Evolutionary conservation across 2,113 vertebrate genomes (phyloP), one percentile per base, ranked within the genome.

Genomic region (Pseudolaguvia tuberculata): DNA sequence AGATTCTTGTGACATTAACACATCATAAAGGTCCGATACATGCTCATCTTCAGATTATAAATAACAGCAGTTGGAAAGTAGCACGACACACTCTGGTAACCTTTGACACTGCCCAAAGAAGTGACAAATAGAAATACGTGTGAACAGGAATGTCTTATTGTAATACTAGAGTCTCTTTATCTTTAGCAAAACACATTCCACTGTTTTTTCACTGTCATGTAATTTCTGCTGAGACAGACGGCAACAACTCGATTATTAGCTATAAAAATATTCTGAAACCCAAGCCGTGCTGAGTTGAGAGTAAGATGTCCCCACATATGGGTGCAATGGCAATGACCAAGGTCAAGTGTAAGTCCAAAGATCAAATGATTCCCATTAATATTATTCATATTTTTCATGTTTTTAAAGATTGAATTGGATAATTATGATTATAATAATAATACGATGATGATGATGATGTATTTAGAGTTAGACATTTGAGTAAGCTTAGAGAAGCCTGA

Each of bases 241-340:
- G 35, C 23, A 39, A 68, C 62, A 68, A 21, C 52, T 48, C 77
- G 84, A 86, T 79, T 79, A 87, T 83, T 84, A 81, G 59, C 13
- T n/a, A 45, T 39, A 53, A 70, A 83, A 21, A 67, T 65, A 55
- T 39, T 27, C 50, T 80, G 87, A 85, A 87, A 87, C 3, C 0
- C 62, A 86, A 78, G 76, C 81, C 70, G 23, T 67, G 15, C 76
- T 81, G 82, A 83, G 82, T 35, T 82, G 82, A 81, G 87, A 84
- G 5, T 84, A 84, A 88, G 87, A 85, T 73, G 81, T 67, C 21
- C 13, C 56, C 81, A 84, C 79, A 84, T n/a, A n/a, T n/a, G n/a
- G n/a, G n/a, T n/a, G n/a, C n/a, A n/a, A n/a, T n/a, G n/a, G n/a
- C n/a, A n/a, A n/a, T n/a, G n/a, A n/a, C n/a, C n/a, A n/a, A 68